Evolutionary conservation across 92 coral and sea anemone genomes (phyloP).

Genomic region (Parazoanthus darwini): DNA sequence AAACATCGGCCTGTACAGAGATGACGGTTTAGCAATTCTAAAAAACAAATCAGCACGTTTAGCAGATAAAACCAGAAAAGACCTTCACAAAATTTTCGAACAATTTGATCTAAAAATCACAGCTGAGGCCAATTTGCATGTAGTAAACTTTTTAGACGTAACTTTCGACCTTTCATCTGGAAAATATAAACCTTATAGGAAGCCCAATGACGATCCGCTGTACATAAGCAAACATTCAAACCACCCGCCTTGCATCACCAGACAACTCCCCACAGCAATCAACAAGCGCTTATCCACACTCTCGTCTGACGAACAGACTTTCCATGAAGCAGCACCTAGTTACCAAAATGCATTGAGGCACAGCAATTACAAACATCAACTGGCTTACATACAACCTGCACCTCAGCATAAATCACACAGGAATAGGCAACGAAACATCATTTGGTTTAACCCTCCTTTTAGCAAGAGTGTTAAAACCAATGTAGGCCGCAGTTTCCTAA

Average conservation of each 20-base stretch:
- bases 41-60: constrained; percentile 12
- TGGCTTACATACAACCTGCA: too few species aligned
- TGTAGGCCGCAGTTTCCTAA: constrained; percentile 5
- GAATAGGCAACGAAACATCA: background rate
- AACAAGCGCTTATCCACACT: constrained; percentile 33
- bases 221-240: constrained; percentile 35
- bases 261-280: constrained; percentile 38
- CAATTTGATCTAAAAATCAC: constrained; percentile 16
- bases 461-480: constrained; percentile 9
- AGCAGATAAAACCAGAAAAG: constrained; percentile 13
- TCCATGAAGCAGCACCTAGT: constrained; percentile 16
- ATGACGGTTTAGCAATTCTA: background rate
- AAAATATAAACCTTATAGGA: constrained; percentile 9
- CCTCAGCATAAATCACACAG: background rate
- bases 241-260: constrained; percentile 23
- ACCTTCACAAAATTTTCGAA: constrained; percentile 12
- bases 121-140: background rate
- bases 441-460: constrained; percentile 8
- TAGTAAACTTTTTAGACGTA: constrained; percentile 1
- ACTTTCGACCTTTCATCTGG: constrained; percentile 15
- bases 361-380: too few species aligned
- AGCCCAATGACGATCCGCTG: background rate
- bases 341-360: constrained; percentile 27
- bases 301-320: constrained; percentile 34
- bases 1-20: background rate